Base-by-base conservation (phyloP, 2,113 vertebrate genomes). In the Chaetodon trifascialis region DNA sequence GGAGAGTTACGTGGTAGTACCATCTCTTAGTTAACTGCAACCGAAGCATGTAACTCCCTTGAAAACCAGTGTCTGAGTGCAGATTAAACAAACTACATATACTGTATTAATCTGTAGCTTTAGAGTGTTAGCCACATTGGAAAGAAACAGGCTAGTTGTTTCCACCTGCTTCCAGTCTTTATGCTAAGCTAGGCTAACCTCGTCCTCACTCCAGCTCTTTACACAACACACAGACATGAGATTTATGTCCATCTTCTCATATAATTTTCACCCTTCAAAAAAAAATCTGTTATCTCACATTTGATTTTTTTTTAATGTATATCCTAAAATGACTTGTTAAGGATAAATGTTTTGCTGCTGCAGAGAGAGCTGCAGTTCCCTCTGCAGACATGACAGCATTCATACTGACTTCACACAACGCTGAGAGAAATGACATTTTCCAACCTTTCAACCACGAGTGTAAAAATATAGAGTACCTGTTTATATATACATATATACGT, bases 401-500 rank as follows among this genome's bases (percentile, higher is more conserved):
- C 83, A 38, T n/a, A 54, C 70, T 11, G 71, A 85, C 75, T 56
- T 73, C 72, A 62, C 44, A 84, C 55, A 52, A 69, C 17, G 40
- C 64, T 42, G 47, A 71, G 73, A 88, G 30, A 85, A 79, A 87
- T 17, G 19, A 80, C 66, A 79, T 72, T 79, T 91, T 91, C 90
- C 90, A 92, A 88, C 55, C 88, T 89, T 90, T 65, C 88, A 88
- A 79, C 85, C 81, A 86, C 59, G 67, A 90, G 69, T 91, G 91
- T 81, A 94, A 89, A 94, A 91, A 93, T 92, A 94, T 91, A 94
- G 92, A 91, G 90, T 93, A 92, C 93, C 80, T 94, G 92, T 94
- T 71, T 85, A 65, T 67, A 71, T 83, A 60, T 78, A 69, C 73
- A 80, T 79, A 71, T 86, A 77, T 64, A 64, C 67, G 76, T 83